These are phyloP conservation scores for Platyscapa corneri DNA, from an alignment of 1,140 invertebrate genomes.

Conservation along the genomic window DNA sequence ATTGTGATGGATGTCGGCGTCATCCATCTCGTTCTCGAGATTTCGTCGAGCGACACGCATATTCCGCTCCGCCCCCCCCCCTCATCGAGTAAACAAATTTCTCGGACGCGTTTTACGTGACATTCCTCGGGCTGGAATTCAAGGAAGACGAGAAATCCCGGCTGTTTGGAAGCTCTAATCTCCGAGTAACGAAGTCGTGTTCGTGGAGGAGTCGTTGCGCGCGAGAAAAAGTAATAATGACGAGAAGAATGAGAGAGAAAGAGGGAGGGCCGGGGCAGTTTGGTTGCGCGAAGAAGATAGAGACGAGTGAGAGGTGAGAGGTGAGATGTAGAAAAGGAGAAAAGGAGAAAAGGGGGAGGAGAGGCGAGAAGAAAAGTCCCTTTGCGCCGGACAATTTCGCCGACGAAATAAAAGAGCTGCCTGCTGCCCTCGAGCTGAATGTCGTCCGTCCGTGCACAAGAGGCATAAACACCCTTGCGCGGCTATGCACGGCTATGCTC, in stretches of 20 bases:
- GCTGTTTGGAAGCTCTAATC: not conserved
- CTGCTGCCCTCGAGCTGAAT: not conserved
- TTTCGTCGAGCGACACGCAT: no score
- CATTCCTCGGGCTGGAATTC: no score
- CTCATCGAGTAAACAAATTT: no score
- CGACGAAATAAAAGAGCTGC: constrained; percentile 58
- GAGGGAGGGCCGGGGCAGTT: not conserved
- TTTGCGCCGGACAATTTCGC: constrained; percentile 58
- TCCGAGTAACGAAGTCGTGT: not conserved
- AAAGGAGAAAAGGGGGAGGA: not conserved
- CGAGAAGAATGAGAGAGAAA: not conserved
- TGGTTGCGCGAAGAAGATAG: not conserved
- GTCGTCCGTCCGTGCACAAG: constrained; percentile 9
- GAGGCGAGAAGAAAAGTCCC: constrained; percentile 35
- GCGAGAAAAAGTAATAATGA: constrained; percentile 11
- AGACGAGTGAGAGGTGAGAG: not conserved
- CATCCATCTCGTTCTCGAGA: no score
- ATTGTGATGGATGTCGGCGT: no score
- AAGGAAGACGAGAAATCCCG: no score
- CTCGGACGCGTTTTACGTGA: no score
- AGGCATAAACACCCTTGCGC: constrained; percentile 41
- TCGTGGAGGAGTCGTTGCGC: not conserved
- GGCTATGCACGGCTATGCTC: no score
- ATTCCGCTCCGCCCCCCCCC: no score
- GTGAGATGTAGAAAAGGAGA: not conserved